Percentiles rank a stretch among this genome's conserved stretches.
phyloP scores from a whole-genome alignment of 2,888 invertebrate species.

The Acleris laterana region DNA sequence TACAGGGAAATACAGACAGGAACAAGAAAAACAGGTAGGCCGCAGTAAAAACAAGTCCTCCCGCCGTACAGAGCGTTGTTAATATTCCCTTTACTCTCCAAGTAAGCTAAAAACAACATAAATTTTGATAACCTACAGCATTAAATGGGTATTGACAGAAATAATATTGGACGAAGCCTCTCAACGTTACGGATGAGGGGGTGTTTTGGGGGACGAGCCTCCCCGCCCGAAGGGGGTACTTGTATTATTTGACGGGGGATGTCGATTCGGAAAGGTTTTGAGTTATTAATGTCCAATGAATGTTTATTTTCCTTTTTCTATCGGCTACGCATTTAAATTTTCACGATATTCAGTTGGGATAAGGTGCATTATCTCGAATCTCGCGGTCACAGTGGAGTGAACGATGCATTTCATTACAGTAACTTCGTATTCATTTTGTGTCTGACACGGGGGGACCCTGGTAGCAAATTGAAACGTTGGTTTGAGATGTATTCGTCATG shows the following conservation, averaged over 20 bases:
- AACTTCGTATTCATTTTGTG: slow-evolving; percentile 24
- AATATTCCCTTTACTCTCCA: slow-evolving; percentile 21
- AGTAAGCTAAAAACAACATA: slow-evolving; percentile 33
- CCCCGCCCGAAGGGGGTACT: slow-evolving; percentile 22
- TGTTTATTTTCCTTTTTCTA: slow-evolving; percentile 33
- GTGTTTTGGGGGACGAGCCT: slow-evolving; percentile 7
- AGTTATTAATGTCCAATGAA: slow-evolving; percentile 39
- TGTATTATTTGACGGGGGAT: slow-evolving; percentile 38
- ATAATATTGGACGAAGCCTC: slow-evolving; percentile 38
- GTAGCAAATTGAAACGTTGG: slow-evolving; percentile 22
- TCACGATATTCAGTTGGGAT: slow-evolving; percentile 16
- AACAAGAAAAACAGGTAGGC: slow-evolving; percentile 2
- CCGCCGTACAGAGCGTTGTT: slow-evolving; percentile 13
- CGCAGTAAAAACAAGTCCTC: slow-evolving; percentile 3
- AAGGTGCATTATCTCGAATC: slow-evolving; percentile 20
- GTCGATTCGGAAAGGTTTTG: slow-evolving; percentile 37
- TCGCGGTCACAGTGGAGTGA: background rate
- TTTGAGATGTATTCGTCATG: slow-evolving; percentile 6
- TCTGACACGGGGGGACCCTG: slow-evolving; percentile 14
- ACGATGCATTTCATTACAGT: slow-evolving; percentile 22
- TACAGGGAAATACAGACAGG: background rate
- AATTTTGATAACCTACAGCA: slow-evolving; percentile 34
- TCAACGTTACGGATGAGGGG: slow-evolving; percentile 34
- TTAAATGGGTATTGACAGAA: slow-evolving; percentile 39
- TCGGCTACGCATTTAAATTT: slow-evolving; percentile 18